A percentile compares a stretch with the other conserved stretches of the same genome.
Evolutionary conservation across 2,113 vertebrate species (phyloP).

Genomic region (Mohoua ochrocephala): DNA sequence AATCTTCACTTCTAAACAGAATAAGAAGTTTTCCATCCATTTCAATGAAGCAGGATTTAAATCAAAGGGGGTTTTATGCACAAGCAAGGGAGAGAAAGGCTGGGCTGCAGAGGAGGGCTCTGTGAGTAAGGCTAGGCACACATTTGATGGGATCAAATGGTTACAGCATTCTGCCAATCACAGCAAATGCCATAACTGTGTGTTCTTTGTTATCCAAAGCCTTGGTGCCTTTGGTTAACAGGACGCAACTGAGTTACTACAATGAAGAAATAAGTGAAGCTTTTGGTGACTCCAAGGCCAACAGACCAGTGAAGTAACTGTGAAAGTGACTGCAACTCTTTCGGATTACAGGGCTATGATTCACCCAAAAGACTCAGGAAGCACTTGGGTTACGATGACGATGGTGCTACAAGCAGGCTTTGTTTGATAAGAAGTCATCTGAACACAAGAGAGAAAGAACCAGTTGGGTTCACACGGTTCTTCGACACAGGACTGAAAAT

Average conservation of each 20-base stretch:
- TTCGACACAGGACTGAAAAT: background rate
- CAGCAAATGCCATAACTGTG: background rate
- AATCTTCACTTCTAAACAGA: background rate
- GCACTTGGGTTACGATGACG: background rate
- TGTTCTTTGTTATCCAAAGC: background rate
- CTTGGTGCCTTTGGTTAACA: background rate
- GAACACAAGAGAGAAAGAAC: background rate
- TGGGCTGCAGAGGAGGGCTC: background rate
- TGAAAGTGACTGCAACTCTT: background rate
- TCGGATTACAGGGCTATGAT: background rate
- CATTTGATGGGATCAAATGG: background rate
- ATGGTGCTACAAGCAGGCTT: background rate
- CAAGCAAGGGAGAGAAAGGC: background rate
- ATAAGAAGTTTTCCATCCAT: background rate
- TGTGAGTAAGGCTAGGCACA: background rate
- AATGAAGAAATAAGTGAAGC: background rate
- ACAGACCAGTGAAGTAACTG: background rate
- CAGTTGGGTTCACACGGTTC: rapidly evolving
- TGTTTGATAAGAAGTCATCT: background rate
- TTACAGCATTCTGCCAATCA: background rate
- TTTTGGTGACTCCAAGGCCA: background rate
- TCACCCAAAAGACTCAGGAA: background rate
- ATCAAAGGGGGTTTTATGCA: rapidly evolving
- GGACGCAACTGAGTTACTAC: background rate
- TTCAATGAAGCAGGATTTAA: background rate